Conservation (phyloP, 2,888 invertebrate species). For the Villa cingulata region DNA sequence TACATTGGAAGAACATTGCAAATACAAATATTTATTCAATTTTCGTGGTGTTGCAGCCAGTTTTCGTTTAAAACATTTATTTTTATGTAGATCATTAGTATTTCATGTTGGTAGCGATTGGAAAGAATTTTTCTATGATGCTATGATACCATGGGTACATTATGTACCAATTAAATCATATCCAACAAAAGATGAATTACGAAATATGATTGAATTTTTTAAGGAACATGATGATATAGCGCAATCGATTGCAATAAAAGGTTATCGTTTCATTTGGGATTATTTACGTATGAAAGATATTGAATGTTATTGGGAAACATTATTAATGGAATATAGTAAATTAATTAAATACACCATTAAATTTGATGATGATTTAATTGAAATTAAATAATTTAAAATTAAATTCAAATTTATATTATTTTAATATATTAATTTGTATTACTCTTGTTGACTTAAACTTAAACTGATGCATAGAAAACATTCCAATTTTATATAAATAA, state of each 20-base stretch:
- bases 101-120: constrained; percentile 91
- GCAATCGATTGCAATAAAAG: constrained; percentile 65
- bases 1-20: constrained; percentile 81
- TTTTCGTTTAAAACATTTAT: constrained; percentile 90
- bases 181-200: constrained; percentile 53
- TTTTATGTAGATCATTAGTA: constrained; percentile 81
- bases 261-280: constrained; percentile 69
- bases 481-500: no score
- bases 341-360: constrained; percentile 53
- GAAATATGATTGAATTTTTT: constrained; percentile 60
- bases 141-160: constrained; percentile 88
- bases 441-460: no score
- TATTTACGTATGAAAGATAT: constrained; percentile 71
- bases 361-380: constrained; percentile 44
- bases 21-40: constrained; percentile 88
- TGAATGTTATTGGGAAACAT: constrained; percentile 71
- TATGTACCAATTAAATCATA: constrained; percentile 72
- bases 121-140: constrained; percentile 88
- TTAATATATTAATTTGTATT: no score
- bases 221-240: constrained; percentile 59
- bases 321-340: constrained; percentile 60
- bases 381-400: constrained; percentile 32
- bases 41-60: constrained; percentile 95
- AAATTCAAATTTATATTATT: no score
- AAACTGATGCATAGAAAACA: no score